These are phyloP conservation scores for Hyles lineata DNA, from an alignment of 2,888 invertebrate species.

Conservation along the genomic window DNA sequence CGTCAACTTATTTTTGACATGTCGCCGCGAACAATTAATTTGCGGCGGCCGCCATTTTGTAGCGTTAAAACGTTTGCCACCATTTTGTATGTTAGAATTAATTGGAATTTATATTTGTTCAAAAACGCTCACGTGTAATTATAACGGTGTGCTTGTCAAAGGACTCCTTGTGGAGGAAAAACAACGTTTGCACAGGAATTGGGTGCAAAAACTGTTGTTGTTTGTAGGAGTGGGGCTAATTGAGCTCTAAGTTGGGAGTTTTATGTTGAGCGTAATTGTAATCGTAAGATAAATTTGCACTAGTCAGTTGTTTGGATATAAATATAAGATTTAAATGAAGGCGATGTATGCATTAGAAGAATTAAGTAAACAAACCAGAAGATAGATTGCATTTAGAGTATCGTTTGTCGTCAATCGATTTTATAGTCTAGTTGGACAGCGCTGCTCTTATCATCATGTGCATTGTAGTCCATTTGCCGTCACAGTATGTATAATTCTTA, in stretches of 20 bases:
- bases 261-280: background rate
- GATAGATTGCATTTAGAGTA: too few relatives aligned
- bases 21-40: constrained; percentile 69
- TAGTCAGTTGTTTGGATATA: too few relatives aligned
- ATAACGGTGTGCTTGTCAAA: constrained; percentile 62
- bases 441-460: too few relatives aligned
- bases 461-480: too few relatives aligned
- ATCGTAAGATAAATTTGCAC: background rate
- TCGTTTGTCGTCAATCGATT: too few relatives aligned
- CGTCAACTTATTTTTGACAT: constrained; percentile 73
- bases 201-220: constrained; percentile 6
- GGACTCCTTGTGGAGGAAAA: constrained; percentile 46
- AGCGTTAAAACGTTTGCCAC: constrained; percentile 59
- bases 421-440: too few relatives aligned
- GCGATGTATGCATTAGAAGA: too few relatives aligned
- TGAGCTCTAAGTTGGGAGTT: background rate
- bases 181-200: constrained; percentile 19
- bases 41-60: constrained; percentile 63
- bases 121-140: constrained; percentile 70
- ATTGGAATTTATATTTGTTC: constrained; percentile 76
- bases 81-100: constrained; percentile 72
- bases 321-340: too few relatives aligned
- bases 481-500: too few relatives aligned
- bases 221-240: background rate
- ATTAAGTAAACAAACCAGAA: too few relatives aligned